Percentiles rank a stretch among this genome's conserved stretches.
phyloP scores from a whole-genome alignment of 2,797 vertebrate genomes.

The Morus bassanus region DNA sequence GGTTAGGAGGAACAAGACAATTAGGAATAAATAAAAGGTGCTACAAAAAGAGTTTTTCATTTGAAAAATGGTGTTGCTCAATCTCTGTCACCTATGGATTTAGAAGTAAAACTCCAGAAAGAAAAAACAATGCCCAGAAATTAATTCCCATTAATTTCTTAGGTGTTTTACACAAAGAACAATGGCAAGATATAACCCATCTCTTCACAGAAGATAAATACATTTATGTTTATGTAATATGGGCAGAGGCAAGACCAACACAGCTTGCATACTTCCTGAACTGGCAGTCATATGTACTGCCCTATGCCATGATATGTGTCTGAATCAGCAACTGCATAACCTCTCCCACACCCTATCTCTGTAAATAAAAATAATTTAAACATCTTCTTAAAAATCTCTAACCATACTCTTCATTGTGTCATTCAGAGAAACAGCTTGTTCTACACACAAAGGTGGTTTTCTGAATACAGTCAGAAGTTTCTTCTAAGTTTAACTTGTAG shows the following conservation, averaged over 20 bases:
- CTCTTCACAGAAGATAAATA: neutral
- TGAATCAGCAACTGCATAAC: neutral
- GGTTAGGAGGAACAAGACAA: neutral
- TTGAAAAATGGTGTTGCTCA: neutral
- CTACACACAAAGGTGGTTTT: neutral
- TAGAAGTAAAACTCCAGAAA: neutral
- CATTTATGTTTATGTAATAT: neutral
- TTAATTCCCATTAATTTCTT: neutral
- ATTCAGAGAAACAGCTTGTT: neutral
- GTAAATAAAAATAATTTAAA: neutral
- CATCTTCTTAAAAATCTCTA: neutral
- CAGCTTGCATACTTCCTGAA: neutral
- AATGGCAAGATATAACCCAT: neutral
- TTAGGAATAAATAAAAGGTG: neutral
- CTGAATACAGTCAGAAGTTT: neutral
- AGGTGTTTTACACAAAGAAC: neutral
- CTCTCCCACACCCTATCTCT: neutral
- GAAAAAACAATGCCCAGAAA: neutral
- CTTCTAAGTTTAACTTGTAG: neutral
- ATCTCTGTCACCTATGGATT: neutral
- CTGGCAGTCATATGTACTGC: neutral
- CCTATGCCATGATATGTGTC: neutral
- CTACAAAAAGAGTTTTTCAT: neutral
- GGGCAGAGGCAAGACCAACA: accelerated
- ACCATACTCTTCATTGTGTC: neutral